phyloP scores from a whole-genome alignment of 35 echinoderm and acorn worm species.

The Lytechinus pictus region DNA sequence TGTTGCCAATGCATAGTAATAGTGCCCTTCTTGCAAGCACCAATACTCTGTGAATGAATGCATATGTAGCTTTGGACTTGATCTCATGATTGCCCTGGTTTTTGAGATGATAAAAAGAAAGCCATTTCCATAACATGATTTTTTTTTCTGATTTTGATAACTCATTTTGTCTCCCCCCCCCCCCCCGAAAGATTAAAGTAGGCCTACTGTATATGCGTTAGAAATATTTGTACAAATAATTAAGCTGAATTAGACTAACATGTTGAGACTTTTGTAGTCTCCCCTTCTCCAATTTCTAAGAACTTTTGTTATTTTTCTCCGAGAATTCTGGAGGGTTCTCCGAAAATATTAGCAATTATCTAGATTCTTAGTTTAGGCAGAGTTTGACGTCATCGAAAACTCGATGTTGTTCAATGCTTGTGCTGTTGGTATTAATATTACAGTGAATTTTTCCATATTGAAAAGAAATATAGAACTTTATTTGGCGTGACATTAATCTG shows the following conservation, averaged over 20 bases:
- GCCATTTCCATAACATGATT: background rate
- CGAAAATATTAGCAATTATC: background rate
- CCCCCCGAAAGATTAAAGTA: background rate
- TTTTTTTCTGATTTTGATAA: background rate
- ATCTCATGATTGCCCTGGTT: background rate
- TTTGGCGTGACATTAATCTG: background rate
- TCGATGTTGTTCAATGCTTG: background rate
- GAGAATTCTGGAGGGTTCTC: too few relatives aligned
- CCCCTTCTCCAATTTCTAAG: too few relatives aligned
- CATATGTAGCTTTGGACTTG: constrained; percentile 3
- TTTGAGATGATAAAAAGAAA: too few relatives aligned
- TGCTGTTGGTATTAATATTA: background rate
- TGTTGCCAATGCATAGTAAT: too few relatives aligned
- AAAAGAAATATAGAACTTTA: too few relatives aligned
- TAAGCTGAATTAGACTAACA: background rate
- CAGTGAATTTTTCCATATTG: too few relatives aligned
- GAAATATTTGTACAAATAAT: background rate
- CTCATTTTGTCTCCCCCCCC: background rate
- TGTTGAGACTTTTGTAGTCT: background rate
- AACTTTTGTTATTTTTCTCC: too few relatives aligned
- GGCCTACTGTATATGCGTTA: background rate
- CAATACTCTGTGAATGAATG: too few relatives aligned
- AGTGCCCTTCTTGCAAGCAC: too few relatives aligned
- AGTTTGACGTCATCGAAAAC: background rate
- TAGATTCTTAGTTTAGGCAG: background rate